Conservation (phyloP, 1,140 invertebrate genomes). For the Acromyrmex heyeri region DNA sequence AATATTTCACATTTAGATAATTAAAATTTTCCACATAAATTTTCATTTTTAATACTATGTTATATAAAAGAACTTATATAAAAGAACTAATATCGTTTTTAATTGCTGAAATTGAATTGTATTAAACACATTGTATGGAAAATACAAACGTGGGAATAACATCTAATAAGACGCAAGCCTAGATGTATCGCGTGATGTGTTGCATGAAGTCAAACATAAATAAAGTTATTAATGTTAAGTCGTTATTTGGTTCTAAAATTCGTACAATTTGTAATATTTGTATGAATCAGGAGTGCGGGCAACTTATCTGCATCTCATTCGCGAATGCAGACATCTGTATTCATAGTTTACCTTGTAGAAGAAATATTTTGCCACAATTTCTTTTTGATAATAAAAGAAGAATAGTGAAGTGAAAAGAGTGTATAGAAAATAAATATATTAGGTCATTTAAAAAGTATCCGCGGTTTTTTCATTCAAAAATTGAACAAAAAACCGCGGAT, state of each 20-base stretch:
- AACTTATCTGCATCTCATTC: too few species aligned
- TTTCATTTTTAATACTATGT: background rate
- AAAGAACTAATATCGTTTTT: background rate
- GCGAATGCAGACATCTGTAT: too few species aligned
- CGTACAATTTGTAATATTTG: background rate
- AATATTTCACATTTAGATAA: background rate
- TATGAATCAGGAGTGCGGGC: background rate
- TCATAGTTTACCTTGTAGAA: too few species aligned
- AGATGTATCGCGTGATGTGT: background rate
- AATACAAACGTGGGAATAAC: conserved; percentile 28
- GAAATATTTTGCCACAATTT: too few species aligned
- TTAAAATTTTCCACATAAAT: background rate
- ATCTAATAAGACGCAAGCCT: background rate
- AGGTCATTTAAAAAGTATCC: too few species aligned
- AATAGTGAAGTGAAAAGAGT: too few species aligned
- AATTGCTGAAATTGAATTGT: conserved; percentile 1
- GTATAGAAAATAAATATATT: too few species aligned
- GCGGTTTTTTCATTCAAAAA: too few species aligned
- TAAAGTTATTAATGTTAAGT: background rate
- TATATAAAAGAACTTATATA: background rate
- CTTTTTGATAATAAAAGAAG: too few species aligned
- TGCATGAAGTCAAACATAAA: background rate
- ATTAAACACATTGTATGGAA: background rate
- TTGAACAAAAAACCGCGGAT: too few species aligned
- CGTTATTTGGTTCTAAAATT: background rate